Evolutionary conservation across 2,797 vertebrate genomes (phyloP).

Genomic region (Miopithecus talapoin): DNA sequence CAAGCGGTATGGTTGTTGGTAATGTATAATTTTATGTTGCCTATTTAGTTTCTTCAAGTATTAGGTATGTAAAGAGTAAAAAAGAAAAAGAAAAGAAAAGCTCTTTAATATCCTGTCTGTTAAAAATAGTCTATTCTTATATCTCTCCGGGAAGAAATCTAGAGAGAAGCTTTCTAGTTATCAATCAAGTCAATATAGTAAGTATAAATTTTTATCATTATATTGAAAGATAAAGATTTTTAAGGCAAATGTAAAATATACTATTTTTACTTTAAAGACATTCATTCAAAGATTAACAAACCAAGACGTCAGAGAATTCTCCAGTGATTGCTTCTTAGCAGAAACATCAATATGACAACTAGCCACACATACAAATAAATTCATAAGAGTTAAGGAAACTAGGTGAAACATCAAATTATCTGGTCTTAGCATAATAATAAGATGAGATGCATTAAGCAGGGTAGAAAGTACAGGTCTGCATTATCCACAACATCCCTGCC

Average conservation of each 20-base stretch:
- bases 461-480: neutral
- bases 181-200: neutral
- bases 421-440: neutral
- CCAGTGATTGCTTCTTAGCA: neutral
- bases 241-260: neutral
- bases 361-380: neutral
- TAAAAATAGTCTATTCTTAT: neutral
- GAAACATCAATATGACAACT: neutral
- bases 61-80: neutral
- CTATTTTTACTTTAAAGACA: neutral
- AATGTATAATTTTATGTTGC: neutral
- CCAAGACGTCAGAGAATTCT: neutral
- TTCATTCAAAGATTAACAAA: neutral
- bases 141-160: neutral
- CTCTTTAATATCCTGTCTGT: neutral
- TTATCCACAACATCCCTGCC: neutral
- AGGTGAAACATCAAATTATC: neutral
- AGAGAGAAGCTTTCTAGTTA: neutral
- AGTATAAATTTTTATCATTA: conserved; percentile 26
- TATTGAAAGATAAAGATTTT: neutral
- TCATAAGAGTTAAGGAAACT: neutral
- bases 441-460: neutral
- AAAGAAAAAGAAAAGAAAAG: neutral
- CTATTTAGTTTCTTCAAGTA: neutral
- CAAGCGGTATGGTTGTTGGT: neutral